Evolutionary conservation across 1,140 invertebrate genomes (phyloP).

Genomic region (Leptinotarsa lineolata): DNA sequence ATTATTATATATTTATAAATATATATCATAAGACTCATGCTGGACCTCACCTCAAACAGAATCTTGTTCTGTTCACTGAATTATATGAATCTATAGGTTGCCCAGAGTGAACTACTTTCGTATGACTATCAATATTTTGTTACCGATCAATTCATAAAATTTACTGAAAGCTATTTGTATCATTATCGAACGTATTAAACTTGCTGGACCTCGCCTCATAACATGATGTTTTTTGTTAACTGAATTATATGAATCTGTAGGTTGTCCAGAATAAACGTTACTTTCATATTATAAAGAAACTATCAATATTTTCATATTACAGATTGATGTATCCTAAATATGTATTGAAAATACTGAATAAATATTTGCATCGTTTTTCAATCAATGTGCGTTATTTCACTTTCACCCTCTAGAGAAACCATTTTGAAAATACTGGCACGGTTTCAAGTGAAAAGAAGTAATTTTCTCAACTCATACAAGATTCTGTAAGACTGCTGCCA

Average conservation of each 20-base stretch:
- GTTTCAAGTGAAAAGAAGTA: no score
- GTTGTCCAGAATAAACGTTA: constrained; percentile 38
- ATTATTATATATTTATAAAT: constrained; percentile 49
- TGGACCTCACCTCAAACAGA: constrained; percentile 41
- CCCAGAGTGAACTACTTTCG: constrained; percentile 39
- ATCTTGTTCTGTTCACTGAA: constrained; percentile 22
- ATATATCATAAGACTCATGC: constrained; percentile 39
- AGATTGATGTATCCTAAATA: constrained; percentile 56
- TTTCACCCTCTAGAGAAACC: not conserved
- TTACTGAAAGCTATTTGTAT: no score
- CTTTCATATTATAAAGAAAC: constrained; percentile 48
- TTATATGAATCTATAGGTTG: constrained; percentile 38
- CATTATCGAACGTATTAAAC: no score
- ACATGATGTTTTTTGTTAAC: constrained; percentile 22
- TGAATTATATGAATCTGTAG: constrained; percentile 36
- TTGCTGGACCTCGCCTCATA: constrained; percentile 42
- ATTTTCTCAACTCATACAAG: no score
- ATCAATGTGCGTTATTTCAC: not conserved
- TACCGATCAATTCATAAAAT: no score
- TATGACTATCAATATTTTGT: constrained; percentile 53
- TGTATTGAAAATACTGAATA: constrained; percentile 50
- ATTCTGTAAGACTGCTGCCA: no score
- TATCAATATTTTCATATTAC: constrained; percentile 57
- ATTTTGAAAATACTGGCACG: not conserved
- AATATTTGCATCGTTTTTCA: constrained; percentile 55